Percentiles rank a stretch among this genome's conserved stretches.
Conservation (phyloP, 2,113 vertebrate species). For the Isurus oxyrinchus region DNA sequence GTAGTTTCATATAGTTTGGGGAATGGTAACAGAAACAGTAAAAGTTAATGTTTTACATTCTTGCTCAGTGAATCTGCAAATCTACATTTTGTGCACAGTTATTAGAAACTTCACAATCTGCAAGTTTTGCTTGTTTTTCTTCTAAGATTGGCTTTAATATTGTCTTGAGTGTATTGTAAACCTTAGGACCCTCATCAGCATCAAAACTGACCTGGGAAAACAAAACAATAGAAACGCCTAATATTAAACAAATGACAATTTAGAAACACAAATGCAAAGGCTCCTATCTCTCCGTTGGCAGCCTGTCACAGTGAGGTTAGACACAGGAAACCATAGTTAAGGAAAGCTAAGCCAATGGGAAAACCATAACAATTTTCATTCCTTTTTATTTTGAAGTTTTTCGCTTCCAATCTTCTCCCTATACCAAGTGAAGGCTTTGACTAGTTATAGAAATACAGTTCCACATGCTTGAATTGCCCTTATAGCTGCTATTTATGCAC, state of each 20-base stretch:
- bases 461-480: neutral
- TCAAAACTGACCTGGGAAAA: slow-evolving; percentile 61
- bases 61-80: slow-evolving; percentile 3
- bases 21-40: neutral
- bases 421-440: neutral
- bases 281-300: neutral
- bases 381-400: neutral
- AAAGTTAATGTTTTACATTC: neutral
- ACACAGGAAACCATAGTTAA: neutral
- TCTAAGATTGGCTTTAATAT: slow-evolving; percentile 72
- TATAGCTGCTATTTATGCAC: neutral
- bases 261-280: neutral
- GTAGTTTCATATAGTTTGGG: neutral
- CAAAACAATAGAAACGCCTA: slow-evolving; percentile 20
- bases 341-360: neutral
- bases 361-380: neutral
- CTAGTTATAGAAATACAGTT: neutral
- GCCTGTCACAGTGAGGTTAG: neutral
- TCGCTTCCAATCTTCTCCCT: neutral
- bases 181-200: slow-evolving; percentile 61
- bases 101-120: neutral
- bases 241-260: neutral
- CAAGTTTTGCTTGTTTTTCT: slow-evolving; percentile 52
- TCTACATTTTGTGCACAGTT: slow-evolving; percentile 3
- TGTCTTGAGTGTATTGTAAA: slow-evolving; percentile 69